Base-by-base conservation (phyloP, 2,113 vertebrate species). In the Brachionichthys hirsutus region DNA sequence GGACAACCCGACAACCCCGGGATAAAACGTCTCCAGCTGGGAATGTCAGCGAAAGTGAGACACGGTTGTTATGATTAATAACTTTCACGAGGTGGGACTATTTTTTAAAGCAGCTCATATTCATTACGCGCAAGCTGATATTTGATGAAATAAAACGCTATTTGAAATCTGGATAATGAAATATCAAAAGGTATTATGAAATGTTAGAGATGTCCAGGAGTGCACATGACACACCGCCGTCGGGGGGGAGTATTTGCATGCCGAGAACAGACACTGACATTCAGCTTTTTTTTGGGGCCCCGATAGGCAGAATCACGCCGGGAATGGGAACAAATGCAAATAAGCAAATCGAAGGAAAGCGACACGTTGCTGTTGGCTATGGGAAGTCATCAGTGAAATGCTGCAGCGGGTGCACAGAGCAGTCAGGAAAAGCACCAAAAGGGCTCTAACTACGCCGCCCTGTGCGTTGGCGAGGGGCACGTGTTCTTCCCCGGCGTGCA, bases 171-270 rank as follows among this genome's bases (percentile, higher is more conserved):
- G 55, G 34, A 75, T 22, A 17, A 70, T 18, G 55, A 73, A 81
- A 63, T 78, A 83, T 78, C 60, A 83, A 70, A n/a, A 76, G 64
- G 76, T 73, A 85, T 80, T 72, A 82, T 83, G 73, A 85, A 85
- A 86, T 84, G 73, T 80, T 87, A 81, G 64, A 83, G 70, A 81
- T 80, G 78, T 87, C 85, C 70, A 81, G 70, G 70, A 84, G 82
- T 81, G 70, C 45, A 78, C 73, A 85, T 85, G 82, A 81, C 82
- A 82, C 60, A 59, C 62, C 43, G 54, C 62, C 43, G 54, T 56
- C 75, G 83, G 80, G 82, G 70, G 76, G 65, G 67, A 43, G 82
- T 78, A 83, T 87, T 88, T 88, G 85, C 85, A 84, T 88, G 73
- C 81, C 58, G 71, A 79, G 81, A 82, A 64, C 75, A 84, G 67